phyloP scores from a whole-genome alignment of 1,140 invertebrate species.

The Drosophila mojavensis region DNA sequence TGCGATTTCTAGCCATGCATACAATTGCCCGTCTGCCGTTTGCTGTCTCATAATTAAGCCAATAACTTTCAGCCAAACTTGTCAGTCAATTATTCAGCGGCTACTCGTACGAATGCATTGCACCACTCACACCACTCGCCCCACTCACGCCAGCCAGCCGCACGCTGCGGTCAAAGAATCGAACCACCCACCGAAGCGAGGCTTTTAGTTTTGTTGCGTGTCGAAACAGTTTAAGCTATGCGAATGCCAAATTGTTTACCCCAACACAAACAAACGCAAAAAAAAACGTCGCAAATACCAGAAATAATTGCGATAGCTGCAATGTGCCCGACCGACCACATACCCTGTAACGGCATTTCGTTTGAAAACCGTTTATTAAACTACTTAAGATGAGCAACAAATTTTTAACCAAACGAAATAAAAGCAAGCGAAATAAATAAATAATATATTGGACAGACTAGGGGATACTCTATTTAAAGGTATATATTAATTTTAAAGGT shows the following conservation, averaged over 20 bases:
- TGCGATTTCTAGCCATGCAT: constrained; percentile 10
- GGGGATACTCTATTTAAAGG: too few species aligned
- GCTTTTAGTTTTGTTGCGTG: constrained; percentile 29
- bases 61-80: constrained; percentile 30
- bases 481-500: too few species aligned
- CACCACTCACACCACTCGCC: constrained; percentile 7
- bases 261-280: background rate
- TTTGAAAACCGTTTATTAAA: background rate
- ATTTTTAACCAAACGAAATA: background rate
- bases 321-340: background rate
- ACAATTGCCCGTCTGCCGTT: background rate
- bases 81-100: constrained; percentile 10
- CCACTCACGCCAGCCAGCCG: background rate
- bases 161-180: background rate
- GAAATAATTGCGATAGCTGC: background rate
- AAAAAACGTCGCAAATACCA: background rate
- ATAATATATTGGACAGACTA: too few species aligned
- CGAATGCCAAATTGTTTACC: constrained; percentile 7
- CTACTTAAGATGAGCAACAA: background rate
- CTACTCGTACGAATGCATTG: constrained; percentile 28
- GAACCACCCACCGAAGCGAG: constrained; percentile 29
- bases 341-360: background rate
- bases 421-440: too few species aligned
- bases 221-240: background rate
- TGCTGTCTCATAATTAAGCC: constrained; percentile 28